Evolutionary conservation across 2,888 invertebrate genomes (phyloP), one percentile per base, ranked within the genome.

Genomic region (Drosophila neutralis): DNA sequence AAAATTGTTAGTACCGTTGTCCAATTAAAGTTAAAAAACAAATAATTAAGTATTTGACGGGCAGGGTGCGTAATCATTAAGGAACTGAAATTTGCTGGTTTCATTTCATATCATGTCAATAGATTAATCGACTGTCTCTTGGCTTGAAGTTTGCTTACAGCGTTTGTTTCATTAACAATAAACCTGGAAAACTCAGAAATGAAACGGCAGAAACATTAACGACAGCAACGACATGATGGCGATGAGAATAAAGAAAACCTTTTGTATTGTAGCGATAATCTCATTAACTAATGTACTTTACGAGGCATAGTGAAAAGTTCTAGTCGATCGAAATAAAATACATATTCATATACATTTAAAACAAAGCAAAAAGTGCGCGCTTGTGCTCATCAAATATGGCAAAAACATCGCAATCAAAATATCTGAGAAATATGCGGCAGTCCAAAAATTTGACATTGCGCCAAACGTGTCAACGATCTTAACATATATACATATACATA

Each of bases 251-350:
- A 38, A 31, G 75, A 73, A 76, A 78, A 71, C 66, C 76, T 88
- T 85, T 86, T 88, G 86, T 85, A 78, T 74, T 76, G 74, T 73
- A 83, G 80, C 82, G 84, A 82, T 84, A 87, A 89, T 87, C 84
- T 87, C 89, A 87, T 87, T 82, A 87, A 75, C 76, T 81, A 80
- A 87, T 89, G 82, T 84, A 89, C 87, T 87, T 87, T 89, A 73
- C 76, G 73, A 84, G 88, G 88, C 76, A 83, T 88, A 86, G 78
- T 78, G 80, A 85, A 84, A 84, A 84, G 79, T 84, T 84, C 87
- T 84, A 87, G 82, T 83, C 83, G 87, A 87, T 87, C 87, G 84
- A 84, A 87, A 81, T 81, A 79, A 79, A 38, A 58, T 52, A 61
- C 53, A 58, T 56, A 67, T 71, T 13, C 56, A 56, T 62, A 40